Conservation (phyloP, 2,113 vertebrate species). For the Embiotoca jacksoni region DNA sequence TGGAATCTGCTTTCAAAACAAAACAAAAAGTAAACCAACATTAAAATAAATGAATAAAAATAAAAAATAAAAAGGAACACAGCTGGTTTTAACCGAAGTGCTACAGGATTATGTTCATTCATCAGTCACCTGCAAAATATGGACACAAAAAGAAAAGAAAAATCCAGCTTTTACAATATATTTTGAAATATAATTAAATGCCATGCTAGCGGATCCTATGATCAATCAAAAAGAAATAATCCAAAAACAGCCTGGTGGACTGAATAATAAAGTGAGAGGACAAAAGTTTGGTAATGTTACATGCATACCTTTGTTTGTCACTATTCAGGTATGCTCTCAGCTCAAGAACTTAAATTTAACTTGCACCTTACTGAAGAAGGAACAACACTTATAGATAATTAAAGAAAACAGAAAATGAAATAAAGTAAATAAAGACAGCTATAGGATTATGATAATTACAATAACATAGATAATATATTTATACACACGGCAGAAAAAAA, state of each 20-base stretch:
- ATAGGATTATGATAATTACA: conserved; percentile 69
- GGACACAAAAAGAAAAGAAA: conserved; percentile 29
- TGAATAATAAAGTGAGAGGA: conserved; percentile 29
- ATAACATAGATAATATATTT: conserved; percentile 80
- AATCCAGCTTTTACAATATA: conserved; percentile 40
- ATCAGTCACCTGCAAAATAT: conserved; percentile 56
- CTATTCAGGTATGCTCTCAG: conserved; percentile 21
- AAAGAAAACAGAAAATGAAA: conserved; percentile 47
- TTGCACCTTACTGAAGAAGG: conserved; percentile 59
- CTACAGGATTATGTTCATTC: conserved; percentile 56
- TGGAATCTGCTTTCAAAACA: conserved; percentile 39
- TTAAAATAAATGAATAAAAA: neutral
- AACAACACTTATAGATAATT: conserved; percentile 54
- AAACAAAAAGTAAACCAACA: neutral
- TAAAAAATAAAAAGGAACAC: conserved; percentile 5
- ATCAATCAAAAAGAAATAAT: conserved; percentile 39
- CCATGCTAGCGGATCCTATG: conserved; percentile 50
- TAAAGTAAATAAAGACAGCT: conserved; percentile 69
- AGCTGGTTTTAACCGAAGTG: conserved; percentile 54
- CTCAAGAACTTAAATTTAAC: conserved; percentile 34
- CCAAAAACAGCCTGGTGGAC: conserved; percentile 2
- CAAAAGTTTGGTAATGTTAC: conserved; percentile 56
- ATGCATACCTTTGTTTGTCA: conserved; percentile 52
- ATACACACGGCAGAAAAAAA: conserved; percentile 80
- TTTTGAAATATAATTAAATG: conserved; percentile 56